These are phyloP conservation scores for Drosophila borborema DNA, from an alignment of 2,888 invertebrate species.

Conservation along the genomic window DNA sequence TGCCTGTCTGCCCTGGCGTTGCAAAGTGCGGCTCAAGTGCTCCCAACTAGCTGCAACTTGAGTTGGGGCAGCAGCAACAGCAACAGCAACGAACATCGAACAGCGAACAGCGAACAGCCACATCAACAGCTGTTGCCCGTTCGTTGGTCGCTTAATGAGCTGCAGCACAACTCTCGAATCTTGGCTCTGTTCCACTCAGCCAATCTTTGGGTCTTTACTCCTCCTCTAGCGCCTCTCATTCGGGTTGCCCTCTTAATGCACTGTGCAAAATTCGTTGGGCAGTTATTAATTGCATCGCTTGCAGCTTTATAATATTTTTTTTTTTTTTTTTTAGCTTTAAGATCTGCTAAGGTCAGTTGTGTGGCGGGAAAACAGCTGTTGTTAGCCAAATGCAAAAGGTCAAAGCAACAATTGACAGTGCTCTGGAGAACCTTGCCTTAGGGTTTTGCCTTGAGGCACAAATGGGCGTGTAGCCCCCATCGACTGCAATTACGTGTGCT, in stretches of 20 bases:
- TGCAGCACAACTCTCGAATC: conserved; percentile 60
- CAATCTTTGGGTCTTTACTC: not conserved
- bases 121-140: conserved; percentile 48
- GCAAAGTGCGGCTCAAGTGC: conserved; percentile 45
- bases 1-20: conserved; percentile 47
- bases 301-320: conserved; percentile 41
- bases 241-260: conserved; percentile 25
- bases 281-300: conserved; percentile 64
- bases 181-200: conserved; percentile 32
- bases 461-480: conserved; percentile 50
- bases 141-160: conserved; percentile 73
- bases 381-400: conserved; percentile 59
- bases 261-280: conserved; percentile 60
- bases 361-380: conserved; percentile 59
- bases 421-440: conserved; percentile 70
- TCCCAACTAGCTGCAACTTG: conserved; percentile 30
- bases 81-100: not conserved
- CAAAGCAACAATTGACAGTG: conserved; percentile 61
- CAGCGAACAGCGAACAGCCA: conserved; percentile 2
- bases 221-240: not conserved
- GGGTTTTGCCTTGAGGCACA: conserved; percentile 56
- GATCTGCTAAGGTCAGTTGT: conserved; percentile 68
- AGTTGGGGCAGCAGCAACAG: not conserved
- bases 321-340: conserved; percentile 35
- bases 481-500: conserved; percentile 34